Percentiles rank a stretch among this genome's conserved stretches.
Evolutionary conservation across 2,113 vertebrate species (phyloP).

Genomic region (Corythoichthys intestinalis): DNA sequence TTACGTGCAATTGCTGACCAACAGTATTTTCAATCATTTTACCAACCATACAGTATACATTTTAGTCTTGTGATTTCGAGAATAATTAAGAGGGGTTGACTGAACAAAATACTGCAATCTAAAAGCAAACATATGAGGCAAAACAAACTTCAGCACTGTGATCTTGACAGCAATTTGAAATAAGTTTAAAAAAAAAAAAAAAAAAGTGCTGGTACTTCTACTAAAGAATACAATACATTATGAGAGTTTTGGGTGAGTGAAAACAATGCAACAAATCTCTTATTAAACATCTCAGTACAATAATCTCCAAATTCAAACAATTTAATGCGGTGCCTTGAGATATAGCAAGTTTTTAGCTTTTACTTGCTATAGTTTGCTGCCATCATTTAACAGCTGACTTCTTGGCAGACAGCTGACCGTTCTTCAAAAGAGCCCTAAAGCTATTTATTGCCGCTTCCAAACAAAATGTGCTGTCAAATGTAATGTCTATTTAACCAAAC

Average conservation of each 20-base stretch:
- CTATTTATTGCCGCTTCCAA: not conserved
- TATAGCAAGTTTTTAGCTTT: not conserved
- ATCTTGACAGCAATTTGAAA: not conserved
- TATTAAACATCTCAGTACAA: slow-evolving; percentile 21
- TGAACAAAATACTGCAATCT: not conserved
- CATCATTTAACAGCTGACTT: not conserved
- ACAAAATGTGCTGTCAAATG: not conserved
- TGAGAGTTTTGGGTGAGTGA: slow-evolving; percentile 1
- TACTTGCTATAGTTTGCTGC: not conserved
- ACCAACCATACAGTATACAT: not conserved
- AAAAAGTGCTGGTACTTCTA: not conserved
- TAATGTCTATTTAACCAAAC: not conserved
- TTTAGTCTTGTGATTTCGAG: slow-evolving; percentile 2
- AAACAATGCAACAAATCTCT: slow-evolving; percentile 11
- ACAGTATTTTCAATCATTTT: slow-evolving; percentile 23
- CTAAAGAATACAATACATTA: not conserved
- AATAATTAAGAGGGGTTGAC: slow-evolving; percentile 22
- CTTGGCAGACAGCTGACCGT: not conserved
- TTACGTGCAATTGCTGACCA: slow-evolving; percentile 20
- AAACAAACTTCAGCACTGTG: not conserved
- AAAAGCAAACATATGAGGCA: not conserved
- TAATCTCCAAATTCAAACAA: slow-evolving; percentile 5
- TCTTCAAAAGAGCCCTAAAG: not conserved
- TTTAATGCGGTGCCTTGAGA: not conserved
- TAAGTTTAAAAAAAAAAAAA: not conserved